Evolutionary conservation across 2,797 vertebrate genomes (phyloP), one percentile per base, ranked within the genome.

Genomic region (Chelidonichthys spinosus): DNA sequence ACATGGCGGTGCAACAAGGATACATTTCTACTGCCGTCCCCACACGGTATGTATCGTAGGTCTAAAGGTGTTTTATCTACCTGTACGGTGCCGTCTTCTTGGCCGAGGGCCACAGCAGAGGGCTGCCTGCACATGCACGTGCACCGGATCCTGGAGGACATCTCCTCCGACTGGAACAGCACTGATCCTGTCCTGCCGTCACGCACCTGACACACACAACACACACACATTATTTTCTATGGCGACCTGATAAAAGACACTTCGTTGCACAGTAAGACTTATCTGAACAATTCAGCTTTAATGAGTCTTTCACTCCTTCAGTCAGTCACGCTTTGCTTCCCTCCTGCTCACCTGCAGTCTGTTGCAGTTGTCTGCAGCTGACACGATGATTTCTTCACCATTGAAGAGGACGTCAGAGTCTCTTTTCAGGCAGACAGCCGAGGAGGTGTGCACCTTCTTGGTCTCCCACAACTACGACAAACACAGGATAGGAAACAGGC

Each of bases 391-490:
- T 78, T 96, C 92, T 50, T 84, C 88, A 5, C 87, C 90, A 39
- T 79, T 87, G 90, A 98, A 98, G 10, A 94, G 72, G 61, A 96
- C 96, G 40, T 97, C 96, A 7, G 96, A 93, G 83, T 98, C 96
- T 90, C 96, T 95, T 91, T 97, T 97, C 74, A 99, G 94, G 46
- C 94, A 90, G 78, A 94, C 81, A 43, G 95, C 96, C 18, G 96
- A 97, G 59, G 96, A 95, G 58, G 94, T 95, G 94, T 96, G 97
- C n/a, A 99, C 95, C 74, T 95, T 97, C 50, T 93, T 94, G 0
- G 97, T 97, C 90, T 98, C 96, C 98, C 98, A 99, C 44, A 99
- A 88, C 97, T 99, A 79, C 66, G 84, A 86, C 1, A 56, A 13
- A 63, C 50, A 82, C n/a, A 60, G 14, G 47, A 59, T 0, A 49